Evolutionary conservation across 2,888 invertebrate genomes (phyloP).

Genomic region (Eupsilia transversa): DNA sequence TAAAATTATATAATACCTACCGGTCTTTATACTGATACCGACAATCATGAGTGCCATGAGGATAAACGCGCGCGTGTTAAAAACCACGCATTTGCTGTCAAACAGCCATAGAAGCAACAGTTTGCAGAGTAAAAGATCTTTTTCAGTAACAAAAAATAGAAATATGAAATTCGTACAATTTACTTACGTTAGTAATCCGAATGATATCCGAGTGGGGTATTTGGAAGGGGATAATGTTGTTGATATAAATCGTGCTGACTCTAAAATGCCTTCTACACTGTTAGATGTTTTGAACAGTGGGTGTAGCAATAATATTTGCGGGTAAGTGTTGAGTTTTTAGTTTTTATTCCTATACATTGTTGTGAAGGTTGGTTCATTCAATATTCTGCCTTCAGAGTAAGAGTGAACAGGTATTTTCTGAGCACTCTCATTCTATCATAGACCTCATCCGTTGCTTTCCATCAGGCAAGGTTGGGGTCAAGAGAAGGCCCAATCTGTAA

Average conservation of each 20-base stretch:
- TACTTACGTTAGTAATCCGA: constrained; percentile 88
- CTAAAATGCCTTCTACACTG: constrained; percentile 82
- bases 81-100: constrained; percentile 71
- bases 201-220: constrained; percentile 92
- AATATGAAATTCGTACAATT: constrained; percentile 94
- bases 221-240: constrained; percentile 92
- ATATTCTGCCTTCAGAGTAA: too few relatives aligned
- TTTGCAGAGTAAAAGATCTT: constrained; percentile 63
- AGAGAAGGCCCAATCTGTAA: too few relatives aligned
- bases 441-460: too few relatives aligned
- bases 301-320: constrained; percentile 76
- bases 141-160: constrained; percentile 75
- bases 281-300: constrained; percentile 85
- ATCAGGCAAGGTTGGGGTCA: too few relatives aligned
- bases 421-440: too few relatives aligned
- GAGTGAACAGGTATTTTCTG: too few relatives aligned
- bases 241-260: constrained; percentile 92
- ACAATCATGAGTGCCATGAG: constrained; percentile 72
- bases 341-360: too few relatives aligned
- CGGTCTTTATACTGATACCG: constrained; percentile 27
- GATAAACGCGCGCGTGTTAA: constrained; percentile 67
- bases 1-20: constrained; percentile 66
- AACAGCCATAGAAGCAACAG: constrained; percentile 64
- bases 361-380: too few relatives aligned
- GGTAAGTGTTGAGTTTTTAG: constrained; percentile 73